Evolutionary conservation across 2,113 vertebrate species (phyloP), one percentile per base, ranked within the genome.

Genomic region (Paracanthobrama guichenoti): DNA sequence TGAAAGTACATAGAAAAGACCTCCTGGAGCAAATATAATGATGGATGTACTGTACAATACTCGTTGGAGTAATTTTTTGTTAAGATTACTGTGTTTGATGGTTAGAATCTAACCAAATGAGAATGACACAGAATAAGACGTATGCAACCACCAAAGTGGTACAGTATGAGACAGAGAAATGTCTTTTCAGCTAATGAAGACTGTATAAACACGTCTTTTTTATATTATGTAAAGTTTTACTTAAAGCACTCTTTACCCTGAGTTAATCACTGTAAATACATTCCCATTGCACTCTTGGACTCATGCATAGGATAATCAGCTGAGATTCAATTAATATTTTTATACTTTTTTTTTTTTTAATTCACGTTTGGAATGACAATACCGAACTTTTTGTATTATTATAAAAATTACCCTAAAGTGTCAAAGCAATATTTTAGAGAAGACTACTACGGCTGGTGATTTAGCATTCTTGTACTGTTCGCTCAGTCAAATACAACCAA

Each of bases 251-350:
- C 85, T 85, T 69, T 85, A 85, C 74, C 46, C 48, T 24, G 64
- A 72, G 48, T 46, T 60, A 74, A 64, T 76, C 75, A 35, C 74
- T 88, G 74, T 86, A 92, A 89, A 90, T 88, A 35, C 80, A 60
- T 90, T 85, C 83, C 66, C 50, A 71, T 42, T 92, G 91, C 91
- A 92, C 90, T 87, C 89, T 42, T 92, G 92, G 91, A 92, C 91
- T 87, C 89, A 88, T 88, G 89, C 88, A 86, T 89, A 91, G 86
- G 91, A 93, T 91, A 92, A 92, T 93, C 91, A 91, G 83, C 69
- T 10, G 64, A 92, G 84, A 89, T 91, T 88, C 90, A 24, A 75
- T 9, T 64, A 91, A 93, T 93, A 93, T 93, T 94, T 94, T 87
- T 94, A 92, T 90, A 87, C 80, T 50, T 46, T 88, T 84, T 85